Conservation (phyloP, 1,140 invertebrate genomes). For the Tetramorium parvispinum region DNA sequence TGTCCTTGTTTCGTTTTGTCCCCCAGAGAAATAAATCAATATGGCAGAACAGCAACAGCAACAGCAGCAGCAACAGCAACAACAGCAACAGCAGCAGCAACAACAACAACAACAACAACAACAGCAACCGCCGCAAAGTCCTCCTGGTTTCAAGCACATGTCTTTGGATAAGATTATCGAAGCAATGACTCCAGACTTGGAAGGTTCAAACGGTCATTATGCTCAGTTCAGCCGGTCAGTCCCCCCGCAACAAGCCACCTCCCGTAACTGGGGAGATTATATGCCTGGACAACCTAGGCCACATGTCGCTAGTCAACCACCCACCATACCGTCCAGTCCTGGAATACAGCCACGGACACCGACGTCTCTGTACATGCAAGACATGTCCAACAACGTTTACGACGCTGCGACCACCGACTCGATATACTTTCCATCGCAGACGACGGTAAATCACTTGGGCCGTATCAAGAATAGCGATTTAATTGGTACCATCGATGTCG, state of each 20-base stretch:
- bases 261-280: conserved; percentile 82
- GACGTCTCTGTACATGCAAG: conserved; percentile 79
- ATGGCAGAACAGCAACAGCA: conserved; percentile 80
- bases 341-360: conserved; percentile 74
- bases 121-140: conserved; percentile 42
- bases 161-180: conserved; percentile 88
- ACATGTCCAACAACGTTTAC: conserved; percentile 72
- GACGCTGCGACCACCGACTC: conserved; percentile 74
- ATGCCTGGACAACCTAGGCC: conserved; percentile 75
- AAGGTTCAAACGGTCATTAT: conserved; percentile 87
- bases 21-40: conserved; percentile 60
- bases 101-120: too few relatives aligned
- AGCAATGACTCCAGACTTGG: conserved; percentile 87
- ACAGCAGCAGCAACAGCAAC: too few relatives aligned
- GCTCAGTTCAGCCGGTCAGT: conserved; percentile 85
- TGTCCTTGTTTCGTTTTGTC: not conserved
- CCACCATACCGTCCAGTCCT: conserved; percentile 67
- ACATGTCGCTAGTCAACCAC: conserved; percentile 70
- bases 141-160: conserved; percentile 79
- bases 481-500: conserved; percentile 84
- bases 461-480: conserved; percentile 84
- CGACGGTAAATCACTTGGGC: conserved; percentile 80
- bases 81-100: too few relatives aligned
- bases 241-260: conserved; percentile 80
- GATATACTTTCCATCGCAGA: conserved; percentile 81